Evolutionary conservation across 2,797 vertebrate species (phyloP), one percentile per base, ranked within the genome.

Genomic region (Eurystomus glaucurus): DNA sequence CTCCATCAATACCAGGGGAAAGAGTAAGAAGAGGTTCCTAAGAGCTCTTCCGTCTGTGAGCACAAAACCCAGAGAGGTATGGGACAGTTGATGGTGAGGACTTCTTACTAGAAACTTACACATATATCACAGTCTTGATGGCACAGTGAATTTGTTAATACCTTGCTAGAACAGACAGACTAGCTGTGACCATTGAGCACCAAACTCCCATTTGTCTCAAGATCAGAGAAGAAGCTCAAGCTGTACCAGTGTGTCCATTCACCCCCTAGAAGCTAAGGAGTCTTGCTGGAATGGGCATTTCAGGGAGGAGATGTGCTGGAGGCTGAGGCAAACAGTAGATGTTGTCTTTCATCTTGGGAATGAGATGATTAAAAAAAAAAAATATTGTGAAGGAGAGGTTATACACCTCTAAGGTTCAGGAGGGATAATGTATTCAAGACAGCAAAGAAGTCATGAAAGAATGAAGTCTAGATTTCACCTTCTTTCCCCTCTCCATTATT

Each of bases 161-260:
- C 29, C 14, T 52, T 60, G 25, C 31, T 77, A 79, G 65, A 84
- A 43, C 22, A 60, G 45, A 33, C 11, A 29, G 45, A 22, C 19
- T 71, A 3, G 8, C 45, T 92, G 50, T 84, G 65, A 31, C 28
- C 0, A 0, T 5, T 41, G 6, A 60, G 35, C 66, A 54, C 23
- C 28, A n/a, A 57, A 51, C 11, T 76, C 46, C 20, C 18, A 52
- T 39, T 31, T 74, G 16, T 68, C 25, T 74, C 48, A 57, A 71
- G 28, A n/a, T 45, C 10, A 57, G 76, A 72, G 62, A 9, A 69
- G 28, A 22, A 54, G 21, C 46, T 95, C 23, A 72, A 39, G 51
- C n/a, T 92, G 28, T 71, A 33, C 50, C 16, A 33, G 9, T 37
- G 6, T 69, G 39, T 69, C 61, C 17, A 9, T 88, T 88, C 37